phyloP scores from a whole-genome alignment of 2,113 vertebrate genomes.

The Sylvia atricapilla region DNA sequence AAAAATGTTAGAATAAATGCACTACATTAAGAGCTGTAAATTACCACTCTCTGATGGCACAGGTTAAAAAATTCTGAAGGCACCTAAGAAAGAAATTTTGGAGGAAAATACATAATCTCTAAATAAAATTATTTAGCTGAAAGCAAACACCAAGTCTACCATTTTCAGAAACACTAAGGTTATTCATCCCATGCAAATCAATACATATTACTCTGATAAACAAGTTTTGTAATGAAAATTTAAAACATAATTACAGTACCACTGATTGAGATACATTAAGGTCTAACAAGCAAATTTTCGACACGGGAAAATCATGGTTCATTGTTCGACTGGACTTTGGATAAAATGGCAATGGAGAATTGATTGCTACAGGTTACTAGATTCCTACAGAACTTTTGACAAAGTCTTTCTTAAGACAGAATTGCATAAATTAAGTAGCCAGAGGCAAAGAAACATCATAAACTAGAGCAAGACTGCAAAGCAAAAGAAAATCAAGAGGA shows the following conservation, averaged over 20 bases:
- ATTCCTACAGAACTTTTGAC: neutral
- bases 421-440: neutral
- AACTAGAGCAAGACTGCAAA: neutral
- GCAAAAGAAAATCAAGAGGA: neutral
- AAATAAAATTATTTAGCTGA: neutral
- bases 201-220: conserved; percentile 1
- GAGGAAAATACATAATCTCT: neutral
- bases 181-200: neutral
- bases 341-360: conserved; percentile 3
- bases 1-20: neutral
- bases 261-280: neutral
- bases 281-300: neutral
- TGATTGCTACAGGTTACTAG: neutral
- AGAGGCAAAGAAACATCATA: neutral
- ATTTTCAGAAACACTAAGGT: neutral
- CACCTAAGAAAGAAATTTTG: neutral
- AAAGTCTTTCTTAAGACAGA: conserved; percentile 5
- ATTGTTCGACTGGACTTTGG: neutral
- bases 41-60: neutral
- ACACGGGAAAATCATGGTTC: neutral
- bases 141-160: neutral
- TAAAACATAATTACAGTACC: neutral
- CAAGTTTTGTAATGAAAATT: conserved; percentile 27
- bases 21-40: conserved; percentile 8
- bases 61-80: neutral